Conservation (phyloP, 2,888 invertebrate species). For the Oligia fasciuncula region DNA sequence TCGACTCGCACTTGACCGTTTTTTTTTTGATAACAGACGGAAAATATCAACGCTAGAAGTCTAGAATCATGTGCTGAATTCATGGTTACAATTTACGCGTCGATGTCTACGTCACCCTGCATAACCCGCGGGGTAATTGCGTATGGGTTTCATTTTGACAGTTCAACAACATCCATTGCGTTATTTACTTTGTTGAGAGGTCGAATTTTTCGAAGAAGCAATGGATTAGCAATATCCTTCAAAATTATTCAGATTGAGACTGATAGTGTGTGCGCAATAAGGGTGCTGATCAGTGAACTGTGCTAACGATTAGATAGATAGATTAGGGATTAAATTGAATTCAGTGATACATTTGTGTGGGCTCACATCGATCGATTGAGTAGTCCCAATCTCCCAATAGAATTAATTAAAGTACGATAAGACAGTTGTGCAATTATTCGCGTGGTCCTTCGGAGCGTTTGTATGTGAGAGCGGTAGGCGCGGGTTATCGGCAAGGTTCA, state of each 20-base stretch:
- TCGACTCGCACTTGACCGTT: too few relatives aligned
- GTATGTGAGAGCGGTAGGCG: constrained; percentile 60
- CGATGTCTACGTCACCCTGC: not conserved
- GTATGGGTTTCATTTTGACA: too few relatives aligned
- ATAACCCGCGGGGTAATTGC: constrained; percentile 3
- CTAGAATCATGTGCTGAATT: not conserved
- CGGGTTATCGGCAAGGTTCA: constrained; percentile 69
- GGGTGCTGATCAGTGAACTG: constrained; percentile 11
- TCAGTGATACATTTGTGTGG: constrained; percentile 26
- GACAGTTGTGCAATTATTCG: constrained; percentile 81
- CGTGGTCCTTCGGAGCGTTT: constrained; percentile 56
- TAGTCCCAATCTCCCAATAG: constrained; percentile 65
- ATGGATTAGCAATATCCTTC: too few relatives aligned
- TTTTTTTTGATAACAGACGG: too few relatives aligned
- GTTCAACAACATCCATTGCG: too few relatives aligned
- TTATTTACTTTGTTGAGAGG: too few relatives aligned
- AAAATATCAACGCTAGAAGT: not conserved
- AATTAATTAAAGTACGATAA: constrained; percentile 85
- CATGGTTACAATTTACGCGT: not conserved
- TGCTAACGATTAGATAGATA: constrained; percentile 10
- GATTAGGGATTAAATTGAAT: constrained; percentile 45
- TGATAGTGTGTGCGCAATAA: too few relatives aligned
- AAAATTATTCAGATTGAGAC: too few relatives aligned
- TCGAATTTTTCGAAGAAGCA: too few relatives aligned
- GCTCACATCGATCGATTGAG: constrained; percentile 52